phyloP scores from a whole-genome alignment of 2,113 vertebrate genomes.

The Hemibagrus wyckioides region DNA sequence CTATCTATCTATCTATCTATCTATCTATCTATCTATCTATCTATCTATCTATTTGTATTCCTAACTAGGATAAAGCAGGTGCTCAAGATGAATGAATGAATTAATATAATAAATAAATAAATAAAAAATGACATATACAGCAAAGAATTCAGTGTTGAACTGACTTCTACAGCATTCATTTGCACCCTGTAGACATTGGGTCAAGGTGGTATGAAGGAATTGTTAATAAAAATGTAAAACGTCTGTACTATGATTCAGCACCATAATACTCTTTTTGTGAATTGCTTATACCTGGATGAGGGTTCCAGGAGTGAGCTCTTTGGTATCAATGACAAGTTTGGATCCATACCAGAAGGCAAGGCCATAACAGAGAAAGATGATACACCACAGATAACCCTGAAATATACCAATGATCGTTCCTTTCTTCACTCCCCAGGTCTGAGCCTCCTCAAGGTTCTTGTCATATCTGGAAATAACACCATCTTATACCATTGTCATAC shows the following conservation, averaged over 20 bases:
- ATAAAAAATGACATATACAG: background rate
- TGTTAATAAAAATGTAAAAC: background rate
- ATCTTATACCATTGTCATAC: background rate
- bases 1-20: too few species aligned
- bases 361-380: conserved; percentile 75
- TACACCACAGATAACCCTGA: conserved; percentile 76
- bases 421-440: conserved; percentile 76
- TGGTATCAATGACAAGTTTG: conserved; percentile 73
- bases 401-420: conserved; percentile 70
- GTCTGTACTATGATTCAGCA: background rate
- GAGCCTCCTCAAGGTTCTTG: conserved; percentile 70
- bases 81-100: background rate
- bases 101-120: background rate
- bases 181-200: background rate
- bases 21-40: too few species aligned
- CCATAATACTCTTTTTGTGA: background rate
- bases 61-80: background rate
- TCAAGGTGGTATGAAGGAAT: background rate
- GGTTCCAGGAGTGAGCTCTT: conserved; percentile 71
- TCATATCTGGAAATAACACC: conserved; percentile 68
- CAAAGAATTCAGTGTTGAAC: background rate
- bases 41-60: too few species aligned
- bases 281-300: conserved; percentile 70
- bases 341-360: conserved; percentile 78
- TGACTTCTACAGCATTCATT: background rate